Conservation (phyloP, 2,113 vertebrate genomes). For the Istiophorus platypterus region DNA sequence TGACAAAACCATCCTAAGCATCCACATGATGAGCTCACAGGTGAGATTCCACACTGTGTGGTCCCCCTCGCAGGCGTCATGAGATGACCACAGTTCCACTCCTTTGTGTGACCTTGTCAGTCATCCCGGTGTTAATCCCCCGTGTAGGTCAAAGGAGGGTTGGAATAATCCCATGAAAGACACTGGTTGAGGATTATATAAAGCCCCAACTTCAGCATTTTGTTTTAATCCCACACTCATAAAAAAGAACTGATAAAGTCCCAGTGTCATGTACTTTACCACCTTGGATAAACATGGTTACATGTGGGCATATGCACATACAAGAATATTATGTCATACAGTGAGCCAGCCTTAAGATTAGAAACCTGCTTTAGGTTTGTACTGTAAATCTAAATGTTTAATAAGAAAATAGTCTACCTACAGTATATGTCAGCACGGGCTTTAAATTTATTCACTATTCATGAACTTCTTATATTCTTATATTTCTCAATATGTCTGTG, state of each 20-base stretch:
- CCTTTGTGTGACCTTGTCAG: slow-evolving; percentile 9
- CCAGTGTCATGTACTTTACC: not conserved
- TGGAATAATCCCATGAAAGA: slow-evolving; percentile 49
- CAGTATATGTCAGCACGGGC: too few species aligned
- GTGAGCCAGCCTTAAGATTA: too few species aligned
- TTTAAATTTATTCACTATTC: too few species aligned
- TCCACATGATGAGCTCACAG: not conserved
- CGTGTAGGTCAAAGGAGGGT: slow-evolving; percentile 34
- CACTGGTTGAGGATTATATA: slow-evolving; percentile 40
- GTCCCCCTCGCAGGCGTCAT: not conserved
- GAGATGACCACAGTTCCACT: not conserved
- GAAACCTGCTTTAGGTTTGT: too few species aligned
- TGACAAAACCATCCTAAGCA: not conserved
- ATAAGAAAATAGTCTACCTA: too few species aligned
- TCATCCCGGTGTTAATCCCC: slow-evolving; percentile 25
- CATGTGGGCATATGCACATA: not conserved
- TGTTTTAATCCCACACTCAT: slow-evolving; percentile 24
- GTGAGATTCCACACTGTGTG: not conserved
- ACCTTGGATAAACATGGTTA: not conserved
- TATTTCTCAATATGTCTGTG: too few species aligned
- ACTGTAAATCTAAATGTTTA: too few species aligned
- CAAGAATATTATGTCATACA: not conserved
- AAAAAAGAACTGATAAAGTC: slow-evolving; percentile 15
- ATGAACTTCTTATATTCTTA: too few species aligned
- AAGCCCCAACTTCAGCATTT: slow-evolving; percentile 32